Conservation (phyloP, 2,888 invertebrate species). For the Cryptocheilus praepositus region DNA sequence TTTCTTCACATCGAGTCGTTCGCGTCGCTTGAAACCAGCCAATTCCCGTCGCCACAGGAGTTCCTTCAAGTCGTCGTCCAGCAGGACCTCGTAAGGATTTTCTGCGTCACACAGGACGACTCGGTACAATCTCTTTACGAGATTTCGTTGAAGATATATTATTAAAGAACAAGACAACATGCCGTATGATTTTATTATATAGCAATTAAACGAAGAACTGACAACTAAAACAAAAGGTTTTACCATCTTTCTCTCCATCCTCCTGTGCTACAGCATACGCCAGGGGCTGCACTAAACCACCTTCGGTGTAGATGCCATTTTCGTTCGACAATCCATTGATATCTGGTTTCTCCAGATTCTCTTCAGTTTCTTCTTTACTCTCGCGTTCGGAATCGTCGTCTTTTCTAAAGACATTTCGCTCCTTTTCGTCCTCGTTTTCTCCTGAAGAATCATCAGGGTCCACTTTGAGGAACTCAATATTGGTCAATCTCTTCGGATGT, state of each 20-base stretch:
- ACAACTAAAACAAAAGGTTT: too few relatives aligned
- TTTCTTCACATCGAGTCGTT: constrained; percentile 94
- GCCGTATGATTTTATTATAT: too few relatives aligned
- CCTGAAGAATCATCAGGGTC: constrained; percentile 14
- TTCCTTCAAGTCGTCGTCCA: constrained; percentile 59
- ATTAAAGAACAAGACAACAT: too few relatives aligned
- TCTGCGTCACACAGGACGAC: constrained; percentile 60
- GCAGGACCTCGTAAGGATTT: constrained; percentile 59
- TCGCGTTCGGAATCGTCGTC: constrained; percentile 8
- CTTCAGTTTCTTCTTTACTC: constrained; percentile 19
- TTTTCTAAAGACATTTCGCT: constrained; percentile 20
- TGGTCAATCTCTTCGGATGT: constrained; percentile 34
- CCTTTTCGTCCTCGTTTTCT: constrained; percentile 31
- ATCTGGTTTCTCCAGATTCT: constrained; percentile 2
- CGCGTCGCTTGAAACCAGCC: constrained; percentile 89
- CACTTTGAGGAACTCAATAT: constrained; percentile 20
- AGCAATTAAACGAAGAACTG: too few relatives aligned
- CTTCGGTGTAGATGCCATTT: constrained; percentile 61
- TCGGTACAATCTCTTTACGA: too few relatives aligned
- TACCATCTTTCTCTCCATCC: neutral
- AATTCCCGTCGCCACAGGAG: constrained; percentile 62
- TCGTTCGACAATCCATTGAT: constrained; percentile 18
- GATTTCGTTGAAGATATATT: too few relatives aligned
- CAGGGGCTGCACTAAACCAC: constrained; percentile 58
- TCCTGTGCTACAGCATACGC: neutral